Evolutionary conservation across 2,113 vertebrate species (phyloP), one percentile per base, ranked within the genome.

Genomic region (Hydrochoerus hydrochaeris): DNA sequence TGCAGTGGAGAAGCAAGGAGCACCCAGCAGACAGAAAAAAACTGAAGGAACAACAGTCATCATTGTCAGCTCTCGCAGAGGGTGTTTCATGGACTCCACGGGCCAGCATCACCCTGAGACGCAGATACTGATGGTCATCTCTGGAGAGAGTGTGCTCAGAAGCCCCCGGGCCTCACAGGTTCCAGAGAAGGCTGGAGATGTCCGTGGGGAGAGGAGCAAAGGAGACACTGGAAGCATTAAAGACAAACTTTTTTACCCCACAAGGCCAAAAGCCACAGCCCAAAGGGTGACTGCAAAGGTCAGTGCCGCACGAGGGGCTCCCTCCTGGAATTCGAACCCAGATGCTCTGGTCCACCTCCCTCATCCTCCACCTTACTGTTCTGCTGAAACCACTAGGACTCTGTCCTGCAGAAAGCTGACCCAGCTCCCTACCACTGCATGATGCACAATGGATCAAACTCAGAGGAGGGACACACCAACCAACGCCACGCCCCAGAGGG

Each of bases 241-340:
- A 28, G 2, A 22, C 6, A 88, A 89, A 78, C 10, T 20, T 3
- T 30, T 67, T 87, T 86, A 84, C 71, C 38, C n/a, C 38, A 38
- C 38, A 52, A 80, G 24, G 35, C 46, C 77, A 49, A 73, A 85
- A 88, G 28, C 63, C 63, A 54, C 19, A 85, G 30, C 92, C 24
- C 75, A 49, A 67, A 80, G n/a, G 60, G 52, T 71, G 24, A 32
- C 22, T 52, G 75, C 91, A 75, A 52, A 92, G 83, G 58, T 75
- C 67, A 87, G 54, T 75, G 16, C 35, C 52, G 1, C 38, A 62
- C 32, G 69, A 69, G 52, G 6, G 22, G 77, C 77, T 2, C 10
- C n/a, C 13, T 84, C 71, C 91, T 63, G 26, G 24, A 94, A 96
- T 88, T 92, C 13, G 85, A 57, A 88, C 38, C 75, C 44, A 13